These are phyloP conservation scores for Aproaerema taeniolella DNA, from an alignment of 2,888 invertebrate species.

Conservation along the genomic window DNA sequence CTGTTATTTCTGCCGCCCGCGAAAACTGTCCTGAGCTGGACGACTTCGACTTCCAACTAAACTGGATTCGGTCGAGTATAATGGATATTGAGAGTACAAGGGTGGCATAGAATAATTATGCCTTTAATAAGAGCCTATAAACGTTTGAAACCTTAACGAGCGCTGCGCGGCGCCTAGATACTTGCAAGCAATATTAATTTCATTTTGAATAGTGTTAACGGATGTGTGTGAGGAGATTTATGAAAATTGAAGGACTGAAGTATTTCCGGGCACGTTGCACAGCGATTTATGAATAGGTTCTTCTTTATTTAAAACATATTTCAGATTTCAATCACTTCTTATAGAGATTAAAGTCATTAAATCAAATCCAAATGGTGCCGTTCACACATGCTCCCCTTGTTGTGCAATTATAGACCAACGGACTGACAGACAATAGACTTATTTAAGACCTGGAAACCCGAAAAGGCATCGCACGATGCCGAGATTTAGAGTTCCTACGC, in stretches of 20 bases:
- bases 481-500: constrained; percentile 22
- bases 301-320: no score
- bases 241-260: no score
- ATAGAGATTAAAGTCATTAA: no score
- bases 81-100: constrained; percentile 1
- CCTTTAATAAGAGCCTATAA: constrained; percentile 3
- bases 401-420: constrained; percentile 27
- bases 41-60: background rate
- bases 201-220: no score
- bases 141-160: no score
- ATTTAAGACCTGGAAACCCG: constrained; percentile 39
- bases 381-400: constrained; percentile 16
- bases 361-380: constrained; percentile 12
- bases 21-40: constrained; percentile 21
- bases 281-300: no score
- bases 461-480: constrained; percentile 56
- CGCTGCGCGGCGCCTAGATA: no score
- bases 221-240: no score
- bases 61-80: constrained; percentile 5
- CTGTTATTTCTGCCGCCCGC: constrained; percentile 50
- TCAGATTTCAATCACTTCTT: no score
- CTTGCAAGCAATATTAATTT: no score
- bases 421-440: constrained; percentile 48
- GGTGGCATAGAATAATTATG: no score
- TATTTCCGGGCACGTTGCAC: no score